Evolutionary conservation across 1,140 invertebrate species (phyloP).

Genomic region (Ganaspis sp.): DNA sequence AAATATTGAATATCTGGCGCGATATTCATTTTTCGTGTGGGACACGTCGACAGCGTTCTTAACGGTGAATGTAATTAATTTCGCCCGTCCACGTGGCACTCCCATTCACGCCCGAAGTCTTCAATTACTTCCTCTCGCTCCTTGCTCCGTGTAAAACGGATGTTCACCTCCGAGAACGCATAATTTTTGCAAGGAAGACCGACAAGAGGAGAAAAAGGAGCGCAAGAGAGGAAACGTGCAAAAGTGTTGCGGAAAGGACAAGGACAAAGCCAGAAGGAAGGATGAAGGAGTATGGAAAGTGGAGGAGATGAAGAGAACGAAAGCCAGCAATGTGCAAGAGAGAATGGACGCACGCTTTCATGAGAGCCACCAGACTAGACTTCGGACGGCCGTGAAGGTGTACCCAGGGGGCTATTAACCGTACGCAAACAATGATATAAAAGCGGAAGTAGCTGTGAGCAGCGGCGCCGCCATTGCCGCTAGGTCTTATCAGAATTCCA

Average conservation of each 20-base stretch:
- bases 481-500: slow-evolving; percentile 70
- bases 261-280: slow-evolving; percentile 22
- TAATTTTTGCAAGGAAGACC: slow-evolving; percentile 64
- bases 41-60: slow-evolving; percentile 1
- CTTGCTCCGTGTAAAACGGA: slow-evolving; percentile 63
- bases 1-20: background rate
- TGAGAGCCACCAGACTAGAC: slow-evolving; percentile 53
- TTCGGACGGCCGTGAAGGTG: slow-evolving; percentile 62
- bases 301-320: background rate
- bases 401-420: slow-evolving; percentile 73
- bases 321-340: slow-evolving; percentile 44
- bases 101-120: slow-evolving; percentile 64
- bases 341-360: slow-evolving; percentile 55
- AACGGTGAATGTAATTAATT: slow-evolving; percentile 64
- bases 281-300: background rate
- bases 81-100: slow-evolving; percentile 60
- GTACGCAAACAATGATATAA: slow-evolving; percentile 75
- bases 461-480: slow-evolving; percentile 45
- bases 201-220: slow-evolving; percentile 49
- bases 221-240: slow-evolving; percentile 33
- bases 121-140: slow-evolving; percentile 56
- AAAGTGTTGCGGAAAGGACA: slow-evolving; percentile 2
- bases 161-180: slow-evolving; percentile 62
- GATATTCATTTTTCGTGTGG: slow-evolving; percentile 16
- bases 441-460: slow-evolving; percentile 66